phyloP scores from a whole-genome alignment of 2,888 invertebrate genomes.

The Aquatica leii region DNA sequence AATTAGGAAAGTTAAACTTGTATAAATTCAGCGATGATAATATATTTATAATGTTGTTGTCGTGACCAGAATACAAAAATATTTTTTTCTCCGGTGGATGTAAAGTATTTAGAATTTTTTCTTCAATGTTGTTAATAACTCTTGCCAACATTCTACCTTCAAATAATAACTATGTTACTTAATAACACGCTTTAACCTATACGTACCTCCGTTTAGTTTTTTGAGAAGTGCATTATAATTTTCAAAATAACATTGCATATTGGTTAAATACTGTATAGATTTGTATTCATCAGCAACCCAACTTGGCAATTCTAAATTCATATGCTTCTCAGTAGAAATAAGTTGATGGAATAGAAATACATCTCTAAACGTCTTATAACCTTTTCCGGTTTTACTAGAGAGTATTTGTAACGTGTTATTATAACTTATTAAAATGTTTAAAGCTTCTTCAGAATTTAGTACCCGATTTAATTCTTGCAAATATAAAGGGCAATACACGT shows the following conservation, averaged over 20 bases:
- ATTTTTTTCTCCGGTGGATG: conserved; percentile 47
- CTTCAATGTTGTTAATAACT: conserved; percentile 46
- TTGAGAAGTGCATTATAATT: conserved; percentile 47
- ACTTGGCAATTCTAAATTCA: conserved; percentile 55
- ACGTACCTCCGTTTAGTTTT: conserved; percentile 46
- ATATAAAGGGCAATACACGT: background rate
- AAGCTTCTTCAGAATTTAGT: conserved; percentile 28
- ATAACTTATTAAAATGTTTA: conserved; percentile 29
- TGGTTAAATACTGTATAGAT: conserved; percentile 45
- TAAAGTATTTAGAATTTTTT: conserved; percentile 43
- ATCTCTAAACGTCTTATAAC: background rate
- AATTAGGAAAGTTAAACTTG: conserved; percentile 50
- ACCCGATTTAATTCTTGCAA: conserved; percentile 34
- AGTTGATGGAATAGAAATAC: conserved; percentile 43
- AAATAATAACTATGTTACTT: no score
- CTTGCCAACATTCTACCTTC: conserved; percentile 55
- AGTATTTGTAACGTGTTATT: conserved; percentile 27
- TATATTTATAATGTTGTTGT: conserved; percentile 51
- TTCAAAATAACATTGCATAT: conserved; percentile 41
- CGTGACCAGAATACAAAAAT: conserved; percentile 54
- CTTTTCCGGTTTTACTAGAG: background rate
- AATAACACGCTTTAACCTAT: no score
- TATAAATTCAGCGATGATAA: conserved; percentile 45
- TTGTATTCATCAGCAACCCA: conserved; percentile 58
- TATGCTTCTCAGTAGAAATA: conserved; percentile 34